Conservation (phyloP, 2,797 vertebrate genomes). For the Lophius americanus region DNA sequence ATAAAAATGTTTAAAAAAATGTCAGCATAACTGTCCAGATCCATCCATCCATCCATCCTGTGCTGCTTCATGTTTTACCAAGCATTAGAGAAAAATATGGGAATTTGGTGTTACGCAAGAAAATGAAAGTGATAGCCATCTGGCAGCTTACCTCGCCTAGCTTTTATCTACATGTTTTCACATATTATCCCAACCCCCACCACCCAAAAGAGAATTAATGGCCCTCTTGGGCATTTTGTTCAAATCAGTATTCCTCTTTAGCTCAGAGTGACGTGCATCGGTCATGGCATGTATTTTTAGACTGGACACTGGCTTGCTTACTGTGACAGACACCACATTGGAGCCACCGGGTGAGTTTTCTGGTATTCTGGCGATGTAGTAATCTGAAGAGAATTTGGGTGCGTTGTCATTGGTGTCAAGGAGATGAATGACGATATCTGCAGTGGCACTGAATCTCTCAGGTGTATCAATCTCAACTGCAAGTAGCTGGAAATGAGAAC, state of each 20-base stretch:
- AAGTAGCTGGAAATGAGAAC: constrained; percentile 84
- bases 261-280: constrained; percentile 54
- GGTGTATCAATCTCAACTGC: constrained; percentile 94
- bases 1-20: too few species aligned
- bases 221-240: constrained; percentile 60
- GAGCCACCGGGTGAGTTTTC: constrained; percentile 95
- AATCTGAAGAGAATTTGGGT: constrained; percentile 92
- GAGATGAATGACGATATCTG: constrained; percentile 90
- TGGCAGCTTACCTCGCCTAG: constrained; percentile 80
- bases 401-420: constrained; percentile 96
- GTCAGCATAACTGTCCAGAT: neutral
- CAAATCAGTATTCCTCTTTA: constrained; percentile 66
- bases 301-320: constrained; percentile 73
- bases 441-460: constrained; percentile 95
- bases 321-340: constrained; percentile 92
- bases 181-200: constrained; percentile 70
- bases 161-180: constrained; percentile 80
- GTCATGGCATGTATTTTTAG: constrained; percentile 65
- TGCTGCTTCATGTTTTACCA: constrained; percentile 49
- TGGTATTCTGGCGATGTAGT: constrained; percentile 93
- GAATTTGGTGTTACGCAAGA: constrained; percentile 81
- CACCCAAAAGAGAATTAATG: constrained; percentile 71
- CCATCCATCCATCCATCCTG: constrained; percentile 26
- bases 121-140: constrained; percentile 85
- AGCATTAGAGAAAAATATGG: constrained; percentile 58